Conservation (phyloP, 1,140 invertebrate genomes). For the Platyscapa corneri region DNA sequence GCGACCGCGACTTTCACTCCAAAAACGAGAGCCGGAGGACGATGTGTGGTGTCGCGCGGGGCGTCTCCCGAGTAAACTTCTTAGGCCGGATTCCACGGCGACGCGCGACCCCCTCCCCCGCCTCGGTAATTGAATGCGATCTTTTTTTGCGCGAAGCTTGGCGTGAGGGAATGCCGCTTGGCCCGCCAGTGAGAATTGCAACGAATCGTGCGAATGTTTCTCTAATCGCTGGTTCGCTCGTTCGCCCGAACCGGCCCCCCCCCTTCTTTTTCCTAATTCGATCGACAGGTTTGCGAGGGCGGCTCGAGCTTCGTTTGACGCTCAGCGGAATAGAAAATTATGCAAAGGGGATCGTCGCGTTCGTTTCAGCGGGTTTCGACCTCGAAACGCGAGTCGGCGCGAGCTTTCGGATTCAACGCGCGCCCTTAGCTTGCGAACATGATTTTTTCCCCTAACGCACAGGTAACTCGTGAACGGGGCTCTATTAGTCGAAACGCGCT, state of each 20-base stretch:
- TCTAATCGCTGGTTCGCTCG: neutral
- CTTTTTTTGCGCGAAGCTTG: neutral
- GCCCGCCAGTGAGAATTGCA: neutral
- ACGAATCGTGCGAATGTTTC: neutral
- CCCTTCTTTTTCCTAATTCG: neutral
- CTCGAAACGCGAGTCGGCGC: too few relatives aligned
- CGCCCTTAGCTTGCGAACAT: too few relatives aligned
- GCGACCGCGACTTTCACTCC: slow-evolving; percentile 28
- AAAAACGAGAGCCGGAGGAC: neutral
- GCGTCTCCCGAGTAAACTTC: slow-evolving; percentile 22
- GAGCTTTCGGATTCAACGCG: too few relatives aligned
- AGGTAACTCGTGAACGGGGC: too few relatives aligned
- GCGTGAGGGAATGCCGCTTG: neutral
- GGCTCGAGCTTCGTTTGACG: too few relatives aligned
- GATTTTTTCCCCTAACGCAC: too few relatives aligned
- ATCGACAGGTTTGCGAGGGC: too few relatives aligned
- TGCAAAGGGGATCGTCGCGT: too few relatives aligned
- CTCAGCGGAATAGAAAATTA: too few relatives aligned
- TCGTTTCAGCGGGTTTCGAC: too few relatives aligned
- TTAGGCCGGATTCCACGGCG: slow-evolving; percentile 1
- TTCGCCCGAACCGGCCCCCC: neutral
- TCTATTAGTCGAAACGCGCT: too few relatives aligned
- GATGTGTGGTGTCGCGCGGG: too few relatives aligned
- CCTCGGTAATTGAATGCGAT: neutral
- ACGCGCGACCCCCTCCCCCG: neutral